Evolutionary conservation across 2,888 invertebrate species (phyloP), one percentile per base, ranked within the genome.

Genomic region (Cartodere bifasciata): DNA sequence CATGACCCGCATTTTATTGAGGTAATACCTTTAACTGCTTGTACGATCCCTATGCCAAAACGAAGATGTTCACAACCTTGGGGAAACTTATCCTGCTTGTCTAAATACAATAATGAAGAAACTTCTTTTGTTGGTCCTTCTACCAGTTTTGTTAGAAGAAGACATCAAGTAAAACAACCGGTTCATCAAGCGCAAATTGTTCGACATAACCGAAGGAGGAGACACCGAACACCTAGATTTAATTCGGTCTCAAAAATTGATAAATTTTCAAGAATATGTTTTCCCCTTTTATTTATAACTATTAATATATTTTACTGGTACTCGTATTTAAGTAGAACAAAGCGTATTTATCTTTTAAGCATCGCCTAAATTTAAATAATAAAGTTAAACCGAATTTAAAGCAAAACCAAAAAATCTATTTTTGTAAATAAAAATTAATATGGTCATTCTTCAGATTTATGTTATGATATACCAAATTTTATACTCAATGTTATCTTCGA

Each of bases 231-330:
- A 2, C 76, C 75, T 0, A 62, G 76, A 40, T 77, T 76, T 47
- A 84, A 84, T 58, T 82, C 82, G 14, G 83, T 84, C 2, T 83
- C 83, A 35, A 77, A 79, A 59, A 81, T 85, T 40, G 85, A 85
- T 59, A 67, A 75, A 12, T 74, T 74, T 11, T 78, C 81, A 5
- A 61, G 85, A 23, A 65, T 84, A 22, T 69, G 81, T 15, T 85
- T 86, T 52, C 86, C 86, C 0, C 47, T 82, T 30, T 66, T 76
- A 24, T 86, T 85, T 56, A 53, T 79, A 3, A 63, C 76, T 7
- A 79, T 85, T 43, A 84, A 85, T 55, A 58, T 79, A 32, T 72
- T 82, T 55, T 86, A 86, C 53, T 86, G 85, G 82, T 75, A 70
- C 44, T 72, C 73, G 4, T 83, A 80, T 50, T 60, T 82, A 34